phyloP scores from a whole-genome alignment of 1,140 invertebrate genomes.

The Lucilia sericata region DNA sequence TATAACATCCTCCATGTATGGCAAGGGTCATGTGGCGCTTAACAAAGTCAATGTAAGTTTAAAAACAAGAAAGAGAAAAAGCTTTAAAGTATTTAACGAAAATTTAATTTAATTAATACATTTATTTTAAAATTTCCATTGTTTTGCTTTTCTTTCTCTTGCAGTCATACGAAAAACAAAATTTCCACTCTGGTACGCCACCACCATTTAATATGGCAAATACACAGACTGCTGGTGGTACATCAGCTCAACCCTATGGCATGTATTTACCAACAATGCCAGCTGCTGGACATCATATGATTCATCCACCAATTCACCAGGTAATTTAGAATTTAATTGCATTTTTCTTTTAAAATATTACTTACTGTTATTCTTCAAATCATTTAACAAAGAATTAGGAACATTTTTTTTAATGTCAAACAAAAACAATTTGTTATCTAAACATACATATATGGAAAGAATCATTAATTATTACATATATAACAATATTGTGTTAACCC shows the following conservation, averaged over 20 bases:
- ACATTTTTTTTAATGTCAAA: neutral
- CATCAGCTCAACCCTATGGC: constrained; percentile 75
- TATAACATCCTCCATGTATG: constrained; percentile 77
- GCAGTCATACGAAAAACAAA: constrained; percentile 87
- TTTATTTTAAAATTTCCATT: no score
- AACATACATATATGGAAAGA: neutral
- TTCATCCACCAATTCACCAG: constrained; percentile 84
- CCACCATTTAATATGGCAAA: constrained; percentile 82
- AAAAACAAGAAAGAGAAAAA: neutral
- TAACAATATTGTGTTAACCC: neutral
- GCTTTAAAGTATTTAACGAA: no score
- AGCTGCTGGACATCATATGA: constrained; percentile 73
- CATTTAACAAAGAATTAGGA: neutral
- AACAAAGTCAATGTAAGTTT: constrained; percentile 79
- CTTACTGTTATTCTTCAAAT: neutral
- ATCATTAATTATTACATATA: neutral
- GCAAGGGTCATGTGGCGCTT: constrained; percentile 79
- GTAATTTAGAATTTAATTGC: constrained; percentile 63
- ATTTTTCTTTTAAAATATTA: neutral
- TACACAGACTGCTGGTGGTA: constrained; percentile 78
- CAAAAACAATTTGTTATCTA: no score
- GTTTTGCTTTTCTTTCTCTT: constrained; percentile 17
- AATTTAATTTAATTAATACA: no score
- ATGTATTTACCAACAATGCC: constrained; percentile 82
- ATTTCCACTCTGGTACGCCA: constrained; percentile 85